These are phyloP conservation scores for Rafetus swinhoei DNA, from an alignment of 2,113 vertebrate genomes.

Conservation along the genomic window DNA sequence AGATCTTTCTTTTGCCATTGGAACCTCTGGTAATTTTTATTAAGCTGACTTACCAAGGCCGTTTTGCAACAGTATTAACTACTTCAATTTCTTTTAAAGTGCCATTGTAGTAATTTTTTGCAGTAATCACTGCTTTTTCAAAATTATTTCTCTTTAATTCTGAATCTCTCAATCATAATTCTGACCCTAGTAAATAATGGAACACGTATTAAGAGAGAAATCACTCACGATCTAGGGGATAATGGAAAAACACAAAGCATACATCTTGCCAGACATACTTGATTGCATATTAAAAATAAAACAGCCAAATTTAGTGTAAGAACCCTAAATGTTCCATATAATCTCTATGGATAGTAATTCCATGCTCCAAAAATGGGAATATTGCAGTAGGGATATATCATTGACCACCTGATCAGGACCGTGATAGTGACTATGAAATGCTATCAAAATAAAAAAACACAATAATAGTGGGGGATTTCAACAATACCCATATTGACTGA, in stretches of 20 bases:
- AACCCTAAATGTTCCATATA: too few species aligned
- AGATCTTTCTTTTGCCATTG: not conserved
- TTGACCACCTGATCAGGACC: too few species aligned
- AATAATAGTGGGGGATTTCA: too few species aligned
- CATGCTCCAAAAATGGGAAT: too few species aligned
- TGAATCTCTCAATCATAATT: not conserved
- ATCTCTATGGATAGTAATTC: too few species aligned
- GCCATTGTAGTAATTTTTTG: not conserved
- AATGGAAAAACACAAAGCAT: not conserved
- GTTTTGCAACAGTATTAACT: not conserved
- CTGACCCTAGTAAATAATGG: not conserved
- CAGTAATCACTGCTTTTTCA: fast-evolving
- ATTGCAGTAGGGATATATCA: too few species aligned
- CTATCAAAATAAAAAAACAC: too few species aligned
- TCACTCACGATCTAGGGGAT: not conserved
- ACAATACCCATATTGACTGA: too few species aligned
- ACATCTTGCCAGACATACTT: not conserved
- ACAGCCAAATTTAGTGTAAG: not conserved
- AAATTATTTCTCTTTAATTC: not conserved
- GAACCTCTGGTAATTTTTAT: not conserved
- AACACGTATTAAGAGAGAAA: not conserved
- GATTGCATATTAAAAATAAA: not conserved
- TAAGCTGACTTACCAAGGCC: not conserved
- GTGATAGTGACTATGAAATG: too few species aligned
- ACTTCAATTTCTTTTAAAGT: not conserved